These are phyloP conservation scores for Stenoptilia bipunctidactyla DNA, from an alignment of 2,888 invertebrate species.

Conservation along the genomic window DNA sequence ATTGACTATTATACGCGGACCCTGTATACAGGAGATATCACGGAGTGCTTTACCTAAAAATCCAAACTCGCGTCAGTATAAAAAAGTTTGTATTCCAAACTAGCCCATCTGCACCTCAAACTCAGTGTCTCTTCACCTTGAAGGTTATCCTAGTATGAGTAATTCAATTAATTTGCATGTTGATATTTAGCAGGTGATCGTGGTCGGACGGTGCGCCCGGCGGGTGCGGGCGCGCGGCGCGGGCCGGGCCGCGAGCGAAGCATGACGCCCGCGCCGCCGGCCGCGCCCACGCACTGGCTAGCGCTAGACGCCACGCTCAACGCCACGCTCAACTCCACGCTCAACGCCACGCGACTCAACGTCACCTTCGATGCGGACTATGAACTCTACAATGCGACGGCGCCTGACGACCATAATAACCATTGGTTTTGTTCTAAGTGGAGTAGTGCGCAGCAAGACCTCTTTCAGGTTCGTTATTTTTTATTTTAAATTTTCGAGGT, in stretches of 20 bases:
- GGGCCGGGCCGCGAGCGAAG: constrained; percentile 42
- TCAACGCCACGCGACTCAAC: constrained; percentile 66
- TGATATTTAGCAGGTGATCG: constrained; percentile 23
- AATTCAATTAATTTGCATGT: too few relatives aligned
- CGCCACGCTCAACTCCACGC: constrained; percentile 52
- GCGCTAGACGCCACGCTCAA: constrained; percentile 62
- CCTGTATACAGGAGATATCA: too few relatives aligned
- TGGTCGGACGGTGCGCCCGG: constrained; percentile 26
- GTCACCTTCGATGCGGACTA: constrained; percentile 65
- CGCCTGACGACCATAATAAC: constrained; percentile 54
- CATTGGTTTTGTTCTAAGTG: constrained; percentile 79
- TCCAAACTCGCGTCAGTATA: too few relatives aligned
- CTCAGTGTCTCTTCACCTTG: too few relatives aligned
- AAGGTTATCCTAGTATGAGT: too few relatives aligned
- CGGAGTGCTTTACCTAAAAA: too few relatives aligned
- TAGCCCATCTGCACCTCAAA: too few relatives aligned
- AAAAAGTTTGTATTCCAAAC: too few relatives aligned
- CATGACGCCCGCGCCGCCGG: constrained; percentile 49
- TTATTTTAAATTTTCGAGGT: too few relatives aligned
- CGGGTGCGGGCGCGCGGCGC: constrained; percentile 34
- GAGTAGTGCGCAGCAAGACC: constrained; percentile 84
- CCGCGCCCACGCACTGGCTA: constrained; percentile 58
- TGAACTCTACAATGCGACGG: constrained; percentile 57
- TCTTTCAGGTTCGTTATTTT: constrained; percentile 72
- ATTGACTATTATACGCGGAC: too few relatives aligned